These are phyloP conservation scores for Austrofundulus limnaeus DNA, from an alignment of 2,113 vertebrate species.

Conservation along the genomic window DNA sequence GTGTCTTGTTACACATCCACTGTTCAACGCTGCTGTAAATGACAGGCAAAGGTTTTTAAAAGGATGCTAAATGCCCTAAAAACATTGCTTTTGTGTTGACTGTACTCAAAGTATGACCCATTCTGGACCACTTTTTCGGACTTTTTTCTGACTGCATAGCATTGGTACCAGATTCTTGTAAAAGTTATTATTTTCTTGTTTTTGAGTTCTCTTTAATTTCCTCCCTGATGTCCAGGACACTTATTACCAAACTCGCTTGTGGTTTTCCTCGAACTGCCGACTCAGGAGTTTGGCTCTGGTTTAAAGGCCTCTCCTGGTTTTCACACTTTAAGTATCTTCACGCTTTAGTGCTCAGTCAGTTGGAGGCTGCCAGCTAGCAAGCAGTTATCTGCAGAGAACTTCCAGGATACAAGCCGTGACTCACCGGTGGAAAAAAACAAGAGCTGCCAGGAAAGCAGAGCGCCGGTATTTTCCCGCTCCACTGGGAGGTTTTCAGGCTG, in stretches of 20 bases:
- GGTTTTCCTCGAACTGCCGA: slow-evolving; percentile 41
- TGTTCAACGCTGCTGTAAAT: no score
- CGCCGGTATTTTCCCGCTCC: slow-evolving; percentile 35
- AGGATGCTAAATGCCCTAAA: no score
- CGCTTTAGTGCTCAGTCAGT: slow-evolving; percentile 20
- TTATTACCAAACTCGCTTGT: slow-evolving; percentile 16
- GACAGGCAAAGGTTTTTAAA: no score
- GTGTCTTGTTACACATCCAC: no score
- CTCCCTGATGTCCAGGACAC: slow-evolving; percentile 30
- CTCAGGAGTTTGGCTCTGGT: slow-evolving; percentile 35
- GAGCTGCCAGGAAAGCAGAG: slow-evolving; percentile 53
- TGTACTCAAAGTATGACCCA: no score
- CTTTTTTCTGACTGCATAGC: no score
- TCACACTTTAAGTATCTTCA: slow-evolving; percentile 31
- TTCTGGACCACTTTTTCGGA: no score
- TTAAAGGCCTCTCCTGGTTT: slow-evolving; percentile 34
- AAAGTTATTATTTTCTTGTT: background rate
- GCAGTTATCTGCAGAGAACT: slow-evolving; percentile 16
- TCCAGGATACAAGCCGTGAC: slow-evolving; percentile 37
- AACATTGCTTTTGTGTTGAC: no score
- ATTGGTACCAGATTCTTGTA: no score
- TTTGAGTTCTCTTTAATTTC: slow-evolving; percentile 6
- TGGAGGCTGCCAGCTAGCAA: background rate
- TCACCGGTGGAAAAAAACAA: slow-evolving; percentile 57
- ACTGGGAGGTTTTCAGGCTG: slow-evolving; percentile 41